Percentiles rank a stretch among this genome's conserved stretches.
These are phyloP conservation scores for Troglohyphantes excavatus DNA, from an alignment of 2,888 invertebrate genomes.

Conservation along the genomic window DNA sequence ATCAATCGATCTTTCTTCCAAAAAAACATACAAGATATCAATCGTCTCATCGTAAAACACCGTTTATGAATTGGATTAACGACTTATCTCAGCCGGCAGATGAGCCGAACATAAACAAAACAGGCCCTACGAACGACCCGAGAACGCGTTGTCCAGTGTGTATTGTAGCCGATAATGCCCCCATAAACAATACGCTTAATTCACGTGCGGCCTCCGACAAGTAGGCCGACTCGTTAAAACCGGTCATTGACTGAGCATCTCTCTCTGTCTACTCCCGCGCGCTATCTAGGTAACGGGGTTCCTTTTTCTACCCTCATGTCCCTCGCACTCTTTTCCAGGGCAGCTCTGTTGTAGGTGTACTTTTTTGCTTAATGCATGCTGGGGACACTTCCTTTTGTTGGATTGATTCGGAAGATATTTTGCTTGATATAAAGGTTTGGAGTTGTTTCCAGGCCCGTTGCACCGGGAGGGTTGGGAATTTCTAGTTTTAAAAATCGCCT, in stretches of 20 bases:
- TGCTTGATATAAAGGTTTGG: too few relatives aligned
- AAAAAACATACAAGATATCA: too few relatives aligned
- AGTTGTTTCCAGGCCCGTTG: too few relatives aligned
- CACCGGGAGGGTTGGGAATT: too few relatives aligned
- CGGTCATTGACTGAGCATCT: conserved; percentile 53
- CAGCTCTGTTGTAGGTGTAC: not conserved
- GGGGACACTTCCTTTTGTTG: conserved; percentile 31
- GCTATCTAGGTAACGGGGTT: conserved; percentile 52
- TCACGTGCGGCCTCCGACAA: conserved; percentile 35
- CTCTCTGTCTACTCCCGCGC: not conserved
- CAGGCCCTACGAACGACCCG: not conserved
- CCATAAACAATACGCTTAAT: conserved; percentile 38
- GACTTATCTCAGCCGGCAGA: not conserved
- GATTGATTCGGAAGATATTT: too few relatives aligned
- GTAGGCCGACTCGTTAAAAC: conserved; percentile 33
- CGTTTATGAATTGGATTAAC: too few relatives aligned
- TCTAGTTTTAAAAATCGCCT: too few relatives aligned
- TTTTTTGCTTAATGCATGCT: not conserved
- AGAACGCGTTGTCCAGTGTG: conserved; percentile 1
- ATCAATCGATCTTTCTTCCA: too few relatives aligned
- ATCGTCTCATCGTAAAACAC: too few relatives aligned
- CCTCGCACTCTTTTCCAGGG: not conserved
- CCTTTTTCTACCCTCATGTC: not conserved
- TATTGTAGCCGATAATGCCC: not conserved
- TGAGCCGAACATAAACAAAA: not conserved